These are phyloP conservation scores for Ramphastos sulfuratus DNA, from an alignment of 2,113 vertebrate species.

Conservation along the genomic window DNA sequence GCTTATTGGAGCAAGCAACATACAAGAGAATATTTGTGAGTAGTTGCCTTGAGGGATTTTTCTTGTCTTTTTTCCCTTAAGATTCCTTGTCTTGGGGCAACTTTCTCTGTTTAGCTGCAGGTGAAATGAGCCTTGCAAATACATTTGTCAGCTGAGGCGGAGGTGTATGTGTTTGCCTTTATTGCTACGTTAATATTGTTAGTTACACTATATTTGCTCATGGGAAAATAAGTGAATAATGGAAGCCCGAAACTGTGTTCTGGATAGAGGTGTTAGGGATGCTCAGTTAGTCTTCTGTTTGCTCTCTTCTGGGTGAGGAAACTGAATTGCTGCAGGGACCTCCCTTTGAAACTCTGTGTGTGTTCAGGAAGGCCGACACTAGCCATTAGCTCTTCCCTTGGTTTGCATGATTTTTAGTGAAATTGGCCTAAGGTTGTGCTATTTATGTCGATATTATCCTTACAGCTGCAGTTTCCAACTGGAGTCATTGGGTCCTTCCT, in stretches of 20 bases:
- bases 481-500: neutral
- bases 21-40: neutral
- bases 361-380: neutral
- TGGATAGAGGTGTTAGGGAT: neutral
- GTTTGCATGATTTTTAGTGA: neutral
- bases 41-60: neutral
- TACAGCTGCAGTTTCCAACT: neutral
- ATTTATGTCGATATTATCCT: neutral
- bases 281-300: neutral
- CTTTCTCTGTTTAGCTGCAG: slow-evolving; percentile 14
- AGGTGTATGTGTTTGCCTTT: neutral
- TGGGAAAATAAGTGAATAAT: neutral
- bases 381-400: neutral
- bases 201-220: neutral
- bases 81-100: neutral
- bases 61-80: neutral
- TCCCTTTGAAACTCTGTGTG: neutral
- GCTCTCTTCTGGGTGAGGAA: neutral
- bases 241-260: neutral
- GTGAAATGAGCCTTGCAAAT: slow-evolving; percentile 20
- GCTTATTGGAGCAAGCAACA: slow-evolving; percentile 6
- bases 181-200: neutral
- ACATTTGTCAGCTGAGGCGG: neutral
- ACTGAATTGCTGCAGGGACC: neutral
- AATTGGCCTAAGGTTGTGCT: neutral